Evolutionary conservation across 2,888 invertebrate genomes (phyloP).

Genomic region (Amphipoea lucens): DNA sequence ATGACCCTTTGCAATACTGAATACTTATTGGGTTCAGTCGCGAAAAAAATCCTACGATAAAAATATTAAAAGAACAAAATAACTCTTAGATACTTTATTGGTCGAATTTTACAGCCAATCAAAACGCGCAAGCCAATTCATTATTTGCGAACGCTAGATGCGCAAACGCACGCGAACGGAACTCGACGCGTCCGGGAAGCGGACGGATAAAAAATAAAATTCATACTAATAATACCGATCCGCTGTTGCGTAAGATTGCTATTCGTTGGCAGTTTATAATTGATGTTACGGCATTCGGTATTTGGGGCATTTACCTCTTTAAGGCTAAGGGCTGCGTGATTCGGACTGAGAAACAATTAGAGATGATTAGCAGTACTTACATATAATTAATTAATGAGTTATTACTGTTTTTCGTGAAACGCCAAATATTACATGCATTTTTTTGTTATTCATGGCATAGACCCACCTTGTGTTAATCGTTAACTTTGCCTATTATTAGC

Average conservation of each 20-base stretch:
- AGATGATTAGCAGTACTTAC: constrained; percentile 15
- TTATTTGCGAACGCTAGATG: constrained; percentile 53
- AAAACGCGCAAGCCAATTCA: constrained; percentile 34
- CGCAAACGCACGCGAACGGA: constrained; percentile 84
- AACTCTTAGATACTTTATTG: constrained; percentile 32
- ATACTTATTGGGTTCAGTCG: background rate
- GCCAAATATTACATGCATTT: constrained; percentile 9
- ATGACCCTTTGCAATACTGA: constrained; percentile 5
- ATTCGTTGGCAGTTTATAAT: constrained; percentile 67
- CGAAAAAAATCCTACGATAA: background rate
- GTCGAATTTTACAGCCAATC: constrained; percentile 45
- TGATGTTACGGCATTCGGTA: constrained; percentile 66
- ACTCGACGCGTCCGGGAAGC: constrained; percentile 86
- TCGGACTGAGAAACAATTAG: constrained; percentile 37
- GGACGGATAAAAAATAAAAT: constrained; percentile 80
- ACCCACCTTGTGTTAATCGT: background rate
- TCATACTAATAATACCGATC: constrained; percentile 76
- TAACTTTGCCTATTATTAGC: background rate
- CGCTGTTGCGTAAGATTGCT: constrained; percentile 78
- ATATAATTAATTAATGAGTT: constrained; percentile 19
- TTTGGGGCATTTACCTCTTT: constrained; percentile 54
- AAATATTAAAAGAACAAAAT: background rate
- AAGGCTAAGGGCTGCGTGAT: constrained; percentile 61
- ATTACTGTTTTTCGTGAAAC: constrained; percentile 33
- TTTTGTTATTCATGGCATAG: background rate